These are phyloP conservation scores for Coenonympha glycerion DNA, from an alignment of 2,888 invertebrate genomes.

Conservation along the genomic window DNA sequence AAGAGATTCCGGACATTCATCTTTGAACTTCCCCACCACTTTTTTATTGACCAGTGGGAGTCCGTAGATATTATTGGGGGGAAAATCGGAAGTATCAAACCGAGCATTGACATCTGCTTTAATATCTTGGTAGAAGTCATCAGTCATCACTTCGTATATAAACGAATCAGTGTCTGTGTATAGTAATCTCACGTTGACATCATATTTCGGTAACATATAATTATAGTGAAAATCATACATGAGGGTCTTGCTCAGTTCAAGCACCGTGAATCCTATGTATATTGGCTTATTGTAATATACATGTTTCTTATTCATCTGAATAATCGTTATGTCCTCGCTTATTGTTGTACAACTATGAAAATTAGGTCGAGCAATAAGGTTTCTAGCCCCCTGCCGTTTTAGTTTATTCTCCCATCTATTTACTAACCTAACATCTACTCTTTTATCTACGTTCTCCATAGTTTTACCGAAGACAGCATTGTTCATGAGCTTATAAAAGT, in stretches of 20 bases:
- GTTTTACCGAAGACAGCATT: conserved; percentile 48
- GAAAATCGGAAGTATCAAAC: conserved; percentile 37
- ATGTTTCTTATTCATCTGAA: conserved; percentile 25
- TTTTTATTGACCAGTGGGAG: conserved; percentile 36
- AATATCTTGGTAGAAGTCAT: conserved; percentile 31
- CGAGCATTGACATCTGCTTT: conserved; percentile 25
- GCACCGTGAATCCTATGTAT: too few relatives aligned
- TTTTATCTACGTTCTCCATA: conserved; percentile 39
- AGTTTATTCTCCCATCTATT: conserved; percentile 37
- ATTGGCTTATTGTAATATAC: conserved; percentile 28
- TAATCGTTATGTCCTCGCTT: conserved; percentile 37
- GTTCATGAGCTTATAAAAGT: conserved; percentile 48
- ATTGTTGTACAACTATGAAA: conserved; percentile 40
- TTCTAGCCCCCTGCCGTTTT: conserved; percentile 32
- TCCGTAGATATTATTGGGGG: conserved; percentile 30
- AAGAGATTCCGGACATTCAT: too few relatives aligned
- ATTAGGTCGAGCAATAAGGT: conserved; percentile 33
- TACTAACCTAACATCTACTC: conserved; percentile 37
- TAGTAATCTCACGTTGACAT: conserved; percentile 15
- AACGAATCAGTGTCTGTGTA: conserved; percentile 28
- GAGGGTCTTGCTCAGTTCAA: conserved; percentile 28
- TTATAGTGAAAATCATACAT: conserved; percentile 31
- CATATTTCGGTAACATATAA: conserved; percentile 27
- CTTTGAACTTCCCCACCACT: conserved; percentile 34
- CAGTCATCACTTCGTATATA: conserved; percentile 29